Percentiles rank a stretch among this genome's conserved stretches.
Evolutionary conservation across 2,113 vertebrate species (phyloP).

Genomic region (Dissostichus mawsoni): DNA sequence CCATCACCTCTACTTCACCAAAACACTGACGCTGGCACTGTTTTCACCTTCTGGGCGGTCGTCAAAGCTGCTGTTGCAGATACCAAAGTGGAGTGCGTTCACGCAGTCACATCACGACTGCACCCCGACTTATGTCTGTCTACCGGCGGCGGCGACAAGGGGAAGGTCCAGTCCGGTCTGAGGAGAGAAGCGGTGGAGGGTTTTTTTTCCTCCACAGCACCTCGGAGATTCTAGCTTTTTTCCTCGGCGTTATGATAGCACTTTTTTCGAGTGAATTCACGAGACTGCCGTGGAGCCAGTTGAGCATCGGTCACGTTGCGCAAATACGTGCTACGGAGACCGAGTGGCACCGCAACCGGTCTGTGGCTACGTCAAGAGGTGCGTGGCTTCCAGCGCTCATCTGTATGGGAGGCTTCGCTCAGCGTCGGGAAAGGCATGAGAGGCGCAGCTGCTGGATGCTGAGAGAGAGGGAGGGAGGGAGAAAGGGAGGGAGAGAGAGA

Average conservation of each 20-base stretch:
- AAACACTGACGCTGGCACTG: background rate
- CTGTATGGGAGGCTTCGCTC: slow-evolving; percentile 82
- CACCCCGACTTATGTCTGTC: slow-evolving; percentile 72
- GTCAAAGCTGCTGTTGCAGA: slow-evolving; percentile 19
- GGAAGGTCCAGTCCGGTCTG: slow-evolving; percentile 62
- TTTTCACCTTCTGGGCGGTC: slow-evolving; percentile 1
- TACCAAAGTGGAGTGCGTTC: slow-evolving; percentile 38
- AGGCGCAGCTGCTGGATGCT: slow-evolving; percentile 75
- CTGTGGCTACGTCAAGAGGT: slow-evolving; percentile 81
- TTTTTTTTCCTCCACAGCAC: slow-evolving; percentile 33
- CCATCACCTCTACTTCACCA: slow-evolving; percentile 27
- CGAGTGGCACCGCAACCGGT: slow-evolving; percentile 86
- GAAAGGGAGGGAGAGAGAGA: slow-evolving; percentile 19
- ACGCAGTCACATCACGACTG: slow-evolving; percentile 71
- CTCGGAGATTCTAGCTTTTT: slow-evolving; percentile 22
- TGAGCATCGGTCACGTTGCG: slow-evolving; percentile 89
- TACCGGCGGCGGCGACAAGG: slow-evolving; percentile 56
- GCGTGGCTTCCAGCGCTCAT: slow-evolving; percentile 85
- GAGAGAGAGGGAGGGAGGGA: slow-evolving; percentile 33
- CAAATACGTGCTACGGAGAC: slow-evolving; percentile 88
- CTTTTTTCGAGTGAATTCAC: slow-evolving; percentile 36
- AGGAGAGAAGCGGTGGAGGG: slow-evolving; percentile 25
- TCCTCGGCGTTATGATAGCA: slow-evolving; percentile 19
- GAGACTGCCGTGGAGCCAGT: slow-evolving; percentile 69
- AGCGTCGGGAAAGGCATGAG: slow-evolving; percentile 79